phyloP scores from a whole-genome alignment of 2,113 vertebrate species.

The cat (Felis catus) region F.catus_Fca126_mat1.0 CM031423.1:11617501-11618000 shows the following conservation, averaged over 20 bases:
- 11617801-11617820: not conserved
- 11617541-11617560: not conserved
- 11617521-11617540: not conserved
- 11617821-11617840: no score
- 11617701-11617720: not conserved
- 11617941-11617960: not conserved
- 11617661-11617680: no score
- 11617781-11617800: not conserved
- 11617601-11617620: not conserved
- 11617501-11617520: not conserved
- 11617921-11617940: not conserved
- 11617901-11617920: no score
- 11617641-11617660: not conserved
- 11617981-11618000: no score
- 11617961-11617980: no score
- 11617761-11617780: fast-evolving
- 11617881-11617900: not conserved
- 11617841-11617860: not conserved
- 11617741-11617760: not conserved
- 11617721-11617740: not conserved
- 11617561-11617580: not conserved
- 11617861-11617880: not conserved
- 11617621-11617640: not conserved
- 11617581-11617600: not conserved
- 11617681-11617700: not conserved